A percentile compares a stretch with the other conserved stretches of the same genome.
Evolutionary conservation across 2,888 invertebrate species (phyloP).

Genomic region (Phengaris alcon): DNA sequence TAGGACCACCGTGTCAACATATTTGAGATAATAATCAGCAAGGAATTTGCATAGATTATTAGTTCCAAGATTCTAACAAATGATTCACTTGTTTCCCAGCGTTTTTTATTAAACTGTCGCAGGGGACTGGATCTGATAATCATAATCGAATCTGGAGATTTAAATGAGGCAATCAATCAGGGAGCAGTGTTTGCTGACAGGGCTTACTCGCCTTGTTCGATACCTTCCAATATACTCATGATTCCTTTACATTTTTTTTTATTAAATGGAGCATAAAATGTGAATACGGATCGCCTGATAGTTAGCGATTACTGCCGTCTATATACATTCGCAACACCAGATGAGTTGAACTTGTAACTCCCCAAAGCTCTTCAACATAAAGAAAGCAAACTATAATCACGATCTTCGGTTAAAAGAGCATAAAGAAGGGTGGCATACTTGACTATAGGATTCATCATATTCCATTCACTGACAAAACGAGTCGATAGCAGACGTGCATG

Average conservation of each 20-base stretch:
- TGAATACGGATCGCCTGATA: too few relatives aligned
- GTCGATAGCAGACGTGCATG: not conserved
- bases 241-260: not conserved
- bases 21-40: constrained; percentile 13
- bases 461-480: constrained; percentile 7
- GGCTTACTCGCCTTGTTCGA: constrained; percentile 36
- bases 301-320: too few relatives aligned
- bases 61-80: constrained; percentile 10
- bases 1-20: constrained; percentile 6
- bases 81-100: constrained; percentile 8
- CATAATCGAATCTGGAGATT: constrained; percentile 72
- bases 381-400: too few relatives aligned
- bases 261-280: too few relatives aligned
- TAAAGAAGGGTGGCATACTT: not conserved
- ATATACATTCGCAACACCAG: too few relatives aligned
- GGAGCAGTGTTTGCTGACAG: constrained; percentile 58
- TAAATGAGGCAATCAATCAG: constrained; percentile 73
- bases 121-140: constrained; percentile 54
- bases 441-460: constrained; percentile 6
- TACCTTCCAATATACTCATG: constrained; percentile 8
- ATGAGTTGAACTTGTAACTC: too few relatives aligned
- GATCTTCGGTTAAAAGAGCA: not conserved
- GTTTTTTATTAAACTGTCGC: constrained; percentile 31
- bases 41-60: constrained; percentile 3
- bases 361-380: too few relatives aligned